Conservation (phyloP, 2,113 vertebrate species). For the Turdus rufiventris region DNA sequence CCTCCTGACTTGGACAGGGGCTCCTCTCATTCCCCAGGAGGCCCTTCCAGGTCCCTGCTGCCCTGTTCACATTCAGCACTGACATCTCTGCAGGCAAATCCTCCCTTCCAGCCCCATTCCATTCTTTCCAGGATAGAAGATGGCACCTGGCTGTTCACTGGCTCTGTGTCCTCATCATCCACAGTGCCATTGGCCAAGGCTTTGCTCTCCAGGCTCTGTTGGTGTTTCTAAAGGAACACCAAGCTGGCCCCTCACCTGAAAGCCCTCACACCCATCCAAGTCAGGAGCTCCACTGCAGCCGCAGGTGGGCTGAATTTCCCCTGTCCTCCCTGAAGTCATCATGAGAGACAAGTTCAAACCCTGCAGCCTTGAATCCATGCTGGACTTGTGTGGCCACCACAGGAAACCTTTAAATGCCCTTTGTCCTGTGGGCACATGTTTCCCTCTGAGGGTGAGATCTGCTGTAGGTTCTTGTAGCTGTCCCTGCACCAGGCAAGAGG, state of each 20-base stretch:
- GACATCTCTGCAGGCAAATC: background rate
- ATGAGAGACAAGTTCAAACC: background rate
- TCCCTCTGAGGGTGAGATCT: background rate
- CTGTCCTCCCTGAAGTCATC: fast-evolving
- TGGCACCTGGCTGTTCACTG: fast-evolving
- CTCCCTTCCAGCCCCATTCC: background rate
- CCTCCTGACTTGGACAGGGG: background rate
- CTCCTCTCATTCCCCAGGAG: background rate
- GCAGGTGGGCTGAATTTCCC: background rate
- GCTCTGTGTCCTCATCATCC: background rate
- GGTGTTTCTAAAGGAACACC: background rate
- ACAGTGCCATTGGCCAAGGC: fast-evolving
- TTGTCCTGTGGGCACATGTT: fast-evolving
- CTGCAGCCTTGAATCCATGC: fast-evolving
- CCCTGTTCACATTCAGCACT: background rate
- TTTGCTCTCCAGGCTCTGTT: background rate
- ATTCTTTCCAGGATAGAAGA: background rate
- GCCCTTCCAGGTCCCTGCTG: background rate
- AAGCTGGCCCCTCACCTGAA: background rate
- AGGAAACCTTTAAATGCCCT: background rate
- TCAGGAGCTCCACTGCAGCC: background rate
- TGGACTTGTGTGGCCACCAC: background rate
- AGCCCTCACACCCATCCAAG: background rate
- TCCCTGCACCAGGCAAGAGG: background rate
- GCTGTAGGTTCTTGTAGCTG: background rate